Evolutionary conservation across 2,888 invertebrate species (phyloP).

Genomic region (Elaeidobius kamerunicus): DNA sequence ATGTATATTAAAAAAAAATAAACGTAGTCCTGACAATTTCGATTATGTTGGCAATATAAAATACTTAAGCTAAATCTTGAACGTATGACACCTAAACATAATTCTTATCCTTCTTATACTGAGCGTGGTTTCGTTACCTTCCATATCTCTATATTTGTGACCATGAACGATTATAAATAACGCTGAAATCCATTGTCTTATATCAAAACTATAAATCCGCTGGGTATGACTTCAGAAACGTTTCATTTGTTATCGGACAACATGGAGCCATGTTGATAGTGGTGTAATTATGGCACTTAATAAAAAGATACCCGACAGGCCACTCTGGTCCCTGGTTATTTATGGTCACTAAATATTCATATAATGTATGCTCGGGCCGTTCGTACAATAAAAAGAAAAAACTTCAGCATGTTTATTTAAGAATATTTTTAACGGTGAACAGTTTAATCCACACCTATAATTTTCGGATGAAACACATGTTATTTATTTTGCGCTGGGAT

Average conservation of each 20-base stretch:
- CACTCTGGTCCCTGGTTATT: conserved; percentile 34
- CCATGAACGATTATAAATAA: conserved; percentile 32
- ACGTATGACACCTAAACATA: background rate
- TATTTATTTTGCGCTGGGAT: conserved; percentile 6
- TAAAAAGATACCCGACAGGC: conserved; percentile 38
- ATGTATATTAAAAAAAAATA: too few relatives aligned
- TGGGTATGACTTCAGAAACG: conserved; percentile 36
- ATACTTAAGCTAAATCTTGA: conserved; percentile 1
- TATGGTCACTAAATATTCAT: conserved; percentile 39
- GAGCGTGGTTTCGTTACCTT: conserved; percentile 16
- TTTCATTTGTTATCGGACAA: conserved; percentile 39
- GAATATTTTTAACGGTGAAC: conserved; percentile 19
- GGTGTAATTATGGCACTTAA: conserved; percentile 42
- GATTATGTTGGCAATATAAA: background rate
- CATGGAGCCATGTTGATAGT: conserved; percentile 39
- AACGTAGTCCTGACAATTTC: background rate
- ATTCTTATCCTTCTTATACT: conserved; percentile 12
- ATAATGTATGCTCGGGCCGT: conserved; percentile 32
- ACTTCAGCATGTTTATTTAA: conserved; percentile 11
- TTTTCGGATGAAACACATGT: conserved; percentile 17
- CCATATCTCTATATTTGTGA: conserved; percentile 24
- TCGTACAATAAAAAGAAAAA: conserved; percentile 8
- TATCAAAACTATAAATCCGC: conserved; percentile 38
- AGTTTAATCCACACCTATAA: conserved; percentile 27
- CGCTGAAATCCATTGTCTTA: conserved; percentile 38